These are phyloP conservation scores for Haliclona indistincta DNA, from an alignment of 37 sponge, comb jelly and placozoan species.

Conservation along the genomic window DNA sequence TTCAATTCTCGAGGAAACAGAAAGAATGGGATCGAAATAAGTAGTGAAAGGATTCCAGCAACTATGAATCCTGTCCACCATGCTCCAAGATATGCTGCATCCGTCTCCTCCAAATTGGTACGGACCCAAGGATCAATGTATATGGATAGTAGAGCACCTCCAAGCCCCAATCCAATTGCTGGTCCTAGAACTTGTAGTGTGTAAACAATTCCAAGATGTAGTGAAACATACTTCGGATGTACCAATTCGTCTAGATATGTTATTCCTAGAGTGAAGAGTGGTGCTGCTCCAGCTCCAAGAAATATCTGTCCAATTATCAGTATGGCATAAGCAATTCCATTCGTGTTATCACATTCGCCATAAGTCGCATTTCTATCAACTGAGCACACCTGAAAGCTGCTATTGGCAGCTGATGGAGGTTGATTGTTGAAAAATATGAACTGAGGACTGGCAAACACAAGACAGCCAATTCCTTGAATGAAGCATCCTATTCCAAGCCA, in stretches of 20 bases:
- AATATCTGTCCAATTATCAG: slow-evolving; percentile 74
- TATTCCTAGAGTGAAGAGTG: slow-evolving; percentile 82
- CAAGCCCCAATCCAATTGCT: slow-evolving; percentile 81
- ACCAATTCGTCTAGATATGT: slow-evolving; percentile 80
- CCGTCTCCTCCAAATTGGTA: slow-evolving; percentile 35
- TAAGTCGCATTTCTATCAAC: neutral
- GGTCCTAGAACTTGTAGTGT: slow-evolving; percentile 64
- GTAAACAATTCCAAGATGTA: slow-evolving; percentile 79
- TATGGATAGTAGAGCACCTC: slow-evolving; percentile 70
- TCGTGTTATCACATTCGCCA: neutral
- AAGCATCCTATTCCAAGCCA: slow-evolving; percentile 66
- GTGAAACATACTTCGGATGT: slow-evolving; percentile 52
- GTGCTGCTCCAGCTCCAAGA: slow-evolving; percentile 79
- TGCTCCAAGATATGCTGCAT: slow-evolving; percentile 84
- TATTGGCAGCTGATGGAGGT: slow-evolving; percentile 2
- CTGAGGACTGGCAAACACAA: neutral
- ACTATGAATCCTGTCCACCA: slow-evolving; percentile 91
- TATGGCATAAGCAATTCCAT: slow-evolving; percentile 49
- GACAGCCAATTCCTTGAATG: neutral
- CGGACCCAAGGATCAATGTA: slow-evolving; percentile 67
- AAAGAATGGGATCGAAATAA: slow-evolving; percentile 35
- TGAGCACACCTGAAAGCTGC: slow-evolving; percentile 30
- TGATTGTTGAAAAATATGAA: slow-evolving; percentile 30
- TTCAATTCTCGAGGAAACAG: slow-evolving; percentile 43
- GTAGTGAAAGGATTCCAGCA: slow-evolving; percentile 9